Base-by-base conservation (phyloP, 2,797 vertebrate species). In the Sciurus vulgaris region DNA sequence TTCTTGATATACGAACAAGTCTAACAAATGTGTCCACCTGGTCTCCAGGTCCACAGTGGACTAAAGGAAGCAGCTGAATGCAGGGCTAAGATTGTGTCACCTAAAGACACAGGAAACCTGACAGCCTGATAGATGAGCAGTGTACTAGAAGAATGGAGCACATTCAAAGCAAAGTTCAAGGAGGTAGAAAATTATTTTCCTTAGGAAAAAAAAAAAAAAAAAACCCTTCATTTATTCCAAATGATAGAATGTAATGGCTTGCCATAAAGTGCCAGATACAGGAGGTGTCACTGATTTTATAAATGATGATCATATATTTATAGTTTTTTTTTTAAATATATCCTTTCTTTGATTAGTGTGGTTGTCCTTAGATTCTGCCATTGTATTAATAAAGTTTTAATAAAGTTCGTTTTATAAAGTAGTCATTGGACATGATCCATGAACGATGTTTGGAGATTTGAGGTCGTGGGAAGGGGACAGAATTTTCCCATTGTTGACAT, bases 381-480 rank as follows among this genome's bases (percentile, higher is more conserved):
- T 47, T 84, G 28, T 47, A 87, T 38, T 38, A 78, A 70, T 74
- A 59, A 38, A 38, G 38, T 38, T 38, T 38, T 38, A 38, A 38
- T 38, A 38, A 38, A 38, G 38, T 30, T 82, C 84, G 26, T 79
- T 92, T 88, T 88, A 41, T 88, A 82, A 95, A 92, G 24, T 24
- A 79, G 17, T 47, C 95, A 44, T 67, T 95, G 35, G 0, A 0
- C 41, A 89, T 79, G 63, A 20, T 30, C 20, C 59, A 49, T 56
- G 33, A 49, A 41, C 30, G 11, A 9, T 14, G 3, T 87, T 69
- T 56, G 41, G 12, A 65, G 26, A n/a, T 56, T 63, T 95, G 59
- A 8, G 9, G 0, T 24, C 9, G 0, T 41, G 72, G 14, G 20
- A 47, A 69, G 54, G 4, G 49, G 54, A 51, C 38, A n/a, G 1